These are phyloP conservation scores for Drosophila lutescens DNA, from an alignment of 2,888 invertebrate species.

Conservation along the genomic window DNA sequence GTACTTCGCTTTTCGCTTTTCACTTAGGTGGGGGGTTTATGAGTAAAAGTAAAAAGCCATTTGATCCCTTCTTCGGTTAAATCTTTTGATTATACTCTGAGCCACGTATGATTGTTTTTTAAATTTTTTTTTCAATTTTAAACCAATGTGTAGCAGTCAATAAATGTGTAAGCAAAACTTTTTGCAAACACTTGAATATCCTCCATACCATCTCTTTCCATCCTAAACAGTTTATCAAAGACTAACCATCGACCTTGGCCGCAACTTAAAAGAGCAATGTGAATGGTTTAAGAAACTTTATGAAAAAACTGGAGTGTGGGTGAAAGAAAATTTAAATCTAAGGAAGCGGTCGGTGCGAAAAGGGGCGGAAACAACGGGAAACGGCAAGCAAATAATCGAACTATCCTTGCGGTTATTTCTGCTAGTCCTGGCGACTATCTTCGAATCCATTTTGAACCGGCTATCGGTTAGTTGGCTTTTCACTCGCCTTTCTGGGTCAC, in stretches of 20 bases:
- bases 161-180: constrained; percentile 2
- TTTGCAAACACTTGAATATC: neutral
- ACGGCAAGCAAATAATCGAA: constrained; percentile 57
- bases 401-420: constrained; percentile 55
- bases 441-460: constrained; percentile 8
- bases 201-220: neutral
- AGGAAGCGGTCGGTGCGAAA: neutral
- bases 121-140: too few relatives aligned
- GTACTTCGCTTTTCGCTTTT: too few relatives aligned
- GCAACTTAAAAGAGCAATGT: constrained; percentile 17
- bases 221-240: constrained; percentile 3
- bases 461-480: constrained; percentile 33
- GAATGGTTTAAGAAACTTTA: constrained; percentile 19
- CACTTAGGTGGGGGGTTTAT: too few relatives aligned
- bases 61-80: too few relatives aligned
- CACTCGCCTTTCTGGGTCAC: constrained; percentile 45
- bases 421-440: constrained; percentile 37
- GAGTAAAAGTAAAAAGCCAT: too few relatives aligned
- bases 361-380: constrained; percentile 25
- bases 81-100: too few relatives aligned
- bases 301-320: neutral
- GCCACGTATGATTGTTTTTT: too few relatives aligned
- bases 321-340: neutral
- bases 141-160: neutral
- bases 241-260: constrained; percentile 23